Percentiles rank a stretch among this genome's conserved stretches.
phyloP scores from a whole-genome alignment of 2,888 invertebrate species.

The Dysmachus trigonus region DNA sequence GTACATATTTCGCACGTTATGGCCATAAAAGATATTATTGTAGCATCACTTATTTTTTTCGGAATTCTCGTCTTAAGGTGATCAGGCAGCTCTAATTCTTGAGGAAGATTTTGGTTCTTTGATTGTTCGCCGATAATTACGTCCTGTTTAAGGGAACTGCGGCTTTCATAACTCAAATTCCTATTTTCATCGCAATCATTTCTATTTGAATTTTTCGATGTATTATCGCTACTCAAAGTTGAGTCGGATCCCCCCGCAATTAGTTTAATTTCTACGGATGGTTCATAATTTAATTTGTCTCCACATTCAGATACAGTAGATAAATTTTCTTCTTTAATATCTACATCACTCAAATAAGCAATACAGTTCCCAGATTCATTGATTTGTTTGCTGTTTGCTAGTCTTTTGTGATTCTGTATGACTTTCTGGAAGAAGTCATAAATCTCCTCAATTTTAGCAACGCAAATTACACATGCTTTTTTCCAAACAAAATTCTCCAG shows the following conservation, averaged over 20 bases:
- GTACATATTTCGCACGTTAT: conserved; percentile 47
- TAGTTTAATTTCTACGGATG: background rate
- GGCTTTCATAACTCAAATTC: background rate
- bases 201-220: background rate
- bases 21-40: conserved; percentile 49
- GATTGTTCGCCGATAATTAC: background rate
- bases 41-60: conserved; percentile 47
- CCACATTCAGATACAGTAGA: background rate
- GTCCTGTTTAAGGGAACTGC: background rate
- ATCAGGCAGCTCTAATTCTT: conserved; percentile 44
- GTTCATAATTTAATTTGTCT: background rate
- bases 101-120: background rate
- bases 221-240: background rate
- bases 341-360: background rate
- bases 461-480: background rate
- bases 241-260: background rate
- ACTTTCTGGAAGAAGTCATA: background rate
- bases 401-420: background rate
- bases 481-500: background rate
- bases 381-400: background rate
- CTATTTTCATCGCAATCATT: background rate
- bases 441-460: background rate
- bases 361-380: background rate
- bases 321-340: background rate
- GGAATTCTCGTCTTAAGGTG: conserved; percentile 46